Percentiles rank a stretch among this genome's conserved stretches.
phyloP scores from a whole-genome alignment of 2,113 vertebrate species.

The Noctilio leporinus region DNA sequence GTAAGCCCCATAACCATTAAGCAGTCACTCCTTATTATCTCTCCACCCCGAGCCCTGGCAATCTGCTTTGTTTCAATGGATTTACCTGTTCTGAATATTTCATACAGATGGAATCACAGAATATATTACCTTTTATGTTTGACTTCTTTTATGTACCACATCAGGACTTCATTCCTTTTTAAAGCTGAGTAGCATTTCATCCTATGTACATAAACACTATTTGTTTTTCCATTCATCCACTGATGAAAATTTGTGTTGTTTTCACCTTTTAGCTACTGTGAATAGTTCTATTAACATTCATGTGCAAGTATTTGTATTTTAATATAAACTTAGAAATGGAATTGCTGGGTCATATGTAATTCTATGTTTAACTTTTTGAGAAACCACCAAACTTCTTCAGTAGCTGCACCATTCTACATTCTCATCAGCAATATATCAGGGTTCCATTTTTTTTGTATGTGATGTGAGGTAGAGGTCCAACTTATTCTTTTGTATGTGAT shows the following conservation, averaged over 20 bases:
- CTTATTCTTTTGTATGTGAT: background rate
- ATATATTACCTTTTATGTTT: background rate
- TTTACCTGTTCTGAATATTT: background rate
- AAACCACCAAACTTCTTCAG: background rate
- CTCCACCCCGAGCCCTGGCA: background rate
- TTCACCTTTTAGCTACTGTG: background rate
- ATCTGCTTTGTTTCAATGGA: background rate
- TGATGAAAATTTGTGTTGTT: background rate
- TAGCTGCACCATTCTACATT: background rate
- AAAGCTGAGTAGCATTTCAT: background rate
- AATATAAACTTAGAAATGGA: background rate
- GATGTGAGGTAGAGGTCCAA: background rate
- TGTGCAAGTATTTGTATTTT: background rate
- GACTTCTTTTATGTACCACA: background rate
- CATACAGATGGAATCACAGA: background rate
- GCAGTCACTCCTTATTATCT: background rate
- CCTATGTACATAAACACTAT: background rate
- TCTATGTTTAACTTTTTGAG: background rate
- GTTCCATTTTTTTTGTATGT: background rate
- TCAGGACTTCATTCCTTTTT: background rate
- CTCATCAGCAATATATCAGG: background rate
- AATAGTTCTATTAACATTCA: background rate
- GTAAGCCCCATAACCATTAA: background rate
- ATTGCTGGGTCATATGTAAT: background rate
- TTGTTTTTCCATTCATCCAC: background rate